These are phyloP conservation scores for Nanger granti DNA, from an alignment of 2,113 vertebrate species.

Conservation along the genomic window DNA sequence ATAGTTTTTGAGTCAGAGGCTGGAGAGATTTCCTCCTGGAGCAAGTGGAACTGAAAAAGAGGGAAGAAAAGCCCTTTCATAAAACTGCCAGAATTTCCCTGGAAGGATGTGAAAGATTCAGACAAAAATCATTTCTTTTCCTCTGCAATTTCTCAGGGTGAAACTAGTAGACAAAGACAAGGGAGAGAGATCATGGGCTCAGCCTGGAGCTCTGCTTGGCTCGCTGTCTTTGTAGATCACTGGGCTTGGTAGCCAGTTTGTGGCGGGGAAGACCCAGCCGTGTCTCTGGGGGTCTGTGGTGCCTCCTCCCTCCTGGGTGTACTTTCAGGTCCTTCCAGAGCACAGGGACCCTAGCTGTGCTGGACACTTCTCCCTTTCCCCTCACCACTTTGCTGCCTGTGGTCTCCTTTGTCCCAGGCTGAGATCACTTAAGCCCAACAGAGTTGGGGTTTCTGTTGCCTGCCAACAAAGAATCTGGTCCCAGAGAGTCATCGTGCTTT, in stretches of 20 bases:
- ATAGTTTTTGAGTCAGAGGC: neutral
- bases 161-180: neutral
- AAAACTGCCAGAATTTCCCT: slow-evolving; percentile 13
- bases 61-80: neutral
- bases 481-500: fast-evolving
- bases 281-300: neutral
- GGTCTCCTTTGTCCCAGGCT: neutral
- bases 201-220: neutral
- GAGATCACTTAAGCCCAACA: neutral
- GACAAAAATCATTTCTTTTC: neutral
- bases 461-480: neutral
- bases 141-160: neutral
- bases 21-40: neutral
- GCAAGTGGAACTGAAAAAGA: neutral
- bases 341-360: fast-evolving
- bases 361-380: neutral
- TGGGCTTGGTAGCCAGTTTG: neutral
- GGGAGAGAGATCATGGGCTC: neutral
- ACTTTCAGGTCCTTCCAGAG: neutral
- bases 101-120: neutral
- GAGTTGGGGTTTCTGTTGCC: neutral
- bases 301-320: neutral
- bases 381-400: too few species aligned
- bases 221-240: neutral
- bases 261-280: neutral